Conservation (phyloP, 2,113 vertebrate species). For the Sclerurus mexicanus region DNA sequence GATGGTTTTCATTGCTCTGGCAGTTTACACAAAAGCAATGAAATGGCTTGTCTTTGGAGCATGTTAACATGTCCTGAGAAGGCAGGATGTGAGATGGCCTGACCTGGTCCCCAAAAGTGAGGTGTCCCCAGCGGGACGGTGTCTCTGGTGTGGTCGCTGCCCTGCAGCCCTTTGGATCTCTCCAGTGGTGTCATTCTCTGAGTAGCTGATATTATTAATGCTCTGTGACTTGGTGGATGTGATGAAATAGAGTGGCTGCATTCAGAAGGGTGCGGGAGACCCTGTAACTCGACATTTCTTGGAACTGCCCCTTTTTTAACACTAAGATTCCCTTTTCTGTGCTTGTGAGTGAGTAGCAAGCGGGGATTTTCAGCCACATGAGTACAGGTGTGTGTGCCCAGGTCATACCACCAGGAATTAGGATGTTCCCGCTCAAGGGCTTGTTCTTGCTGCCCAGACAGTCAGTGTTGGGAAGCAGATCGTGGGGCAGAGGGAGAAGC, state of each 20-base stretch:
- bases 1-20: background rate
- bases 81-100: background rate
- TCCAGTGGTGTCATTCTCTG: background rate
- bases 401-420: rapidly evolving
- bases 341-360: background rate
- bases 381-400: rapidly evolving
- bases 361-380: rapidly evolving
- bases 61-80: rapidly evolving
- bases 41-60: background rate
- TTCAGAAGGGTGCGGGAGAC: background rate
- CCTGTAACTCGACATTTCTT: background rate
- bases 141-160: background rate
- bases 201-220: background rate
- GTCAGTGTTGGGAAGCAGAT: background rate
- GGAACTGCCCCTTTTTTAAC: background rate
- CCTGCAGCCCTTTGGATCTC: background rate
- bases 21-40: background rate
- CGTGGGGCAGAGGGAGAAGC: background rate
- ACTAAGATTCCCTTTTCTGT: background rate
- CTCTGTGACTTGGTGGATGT: rapidly evolving
- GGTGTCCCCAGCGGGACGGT: background rate
- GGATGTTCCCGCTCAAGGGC: background rate
- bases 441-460: background rate
- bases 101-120: background rate
- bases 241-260: background rate